Evolutionary conservation across 1,140 invertebrate species (phyloP), one percentile per base, ranked within the genome.

Genomic region (Helicoverpa armigera): DNA sequence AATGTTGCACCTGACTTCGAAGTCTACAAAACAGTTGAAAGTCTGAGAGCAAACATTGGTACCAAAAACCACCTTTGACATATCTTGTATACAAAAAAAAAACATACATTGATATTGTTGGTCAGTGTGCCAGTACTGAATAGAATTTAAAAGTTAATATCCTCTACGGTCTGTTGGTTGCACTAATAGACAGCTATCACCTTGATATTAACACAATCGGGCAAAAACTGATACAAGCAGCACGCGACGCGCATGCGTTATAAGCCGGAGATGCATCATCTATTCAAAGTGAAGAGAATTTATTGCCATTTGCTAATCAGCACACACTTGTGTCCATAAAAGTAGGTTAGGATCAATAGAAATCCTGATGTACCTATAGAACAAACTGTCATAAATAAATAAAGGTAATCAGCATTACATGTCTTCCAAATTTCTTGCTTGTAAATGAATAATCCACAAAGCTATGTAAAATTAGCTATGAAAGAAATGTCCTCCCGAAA

Each of bases 251-350:
- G 0, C 14, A 16, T 65, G 31, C 31, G 35, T n/a, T 14, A 31
- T 65, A 31, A 13, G 14, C 5, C 35, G 35, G 9, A 65, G 43
- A 63, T 73, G 58, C 43, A 80, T 67, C 9, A 53, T 43, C 16
- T 48, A 75, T 75, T 74, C 12, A 5, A 60, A 23, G 58, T 23
- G 35, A 61, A 61, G 58, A 61, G 7, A 29, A 11, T 14, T 4
- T 4, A 4, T 29, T 13, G 23, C 58, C 12, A 29, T 61, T 61
- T 61, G 58, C 58, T 29, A 31, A 61, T 61, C 12, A 58, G 16
- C 2, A 9, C 16, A 11, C 18, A 3, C 11, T 58, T 2, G 2
- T 23, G 0, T 23, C 9, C 18, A 23, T 56, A 56, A 16, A 58
- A 18, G 7, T 10, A 3, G 12, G 16, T 10, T 58, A 43, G 3